Evolutionary conservation across 2,888 invertebrate genomes (phyloP).

Genomic region (Platerodrilus igneus): DNA sequence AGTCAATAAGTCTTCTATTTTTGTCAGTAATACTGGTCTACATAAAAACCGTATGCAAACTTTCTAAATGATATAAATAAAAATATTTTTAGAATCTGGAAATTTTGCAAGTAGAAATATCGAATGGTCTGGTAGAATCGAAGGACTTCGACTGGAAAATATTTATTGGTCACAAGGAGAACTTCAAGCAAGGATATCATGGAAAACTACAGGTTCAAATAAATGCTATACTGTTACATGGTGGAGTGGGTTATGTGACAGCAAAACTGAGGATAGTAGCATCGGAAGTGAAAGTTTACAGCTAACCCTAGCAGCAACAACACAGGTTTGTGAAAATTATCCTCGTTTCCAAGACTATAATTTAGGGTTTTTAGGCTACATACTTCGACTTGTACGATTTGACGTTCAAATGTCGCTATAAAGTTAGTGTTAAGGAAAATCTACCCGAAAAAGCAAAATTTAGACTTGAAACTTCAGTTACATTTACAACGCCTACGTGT

Average conservation of each 20-base stretch:
- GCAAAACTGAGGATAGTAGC: slow-evolving; percentile 40
- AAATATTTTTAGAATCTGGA: too few relatives aligned
- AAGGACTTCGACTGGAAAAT: slow-evolving; percentile 41
- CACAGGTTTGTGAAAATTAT: slow-evolving; percentile 46
- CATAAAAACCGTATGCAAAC: too few relatives aligned
- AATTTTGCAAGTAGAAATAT: too few relatives aligned
- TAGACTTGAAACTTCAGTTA: slow-evolving; percentile 49
- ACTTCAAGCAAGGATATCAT: slow-evolving; percentile 40
- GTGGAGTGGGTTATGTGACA: slow-evolving; percentile 44
- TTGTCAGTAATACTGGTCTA: too few relatives aligned
- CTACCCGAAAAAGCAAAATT: slow-evolving; percentile 35
- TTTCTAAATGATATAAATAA: too few relatives aligned
- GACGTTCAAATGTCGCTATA: slow-evolving; percentile 55
- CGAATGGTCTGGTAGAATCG: slow-evolving; percentile 30
- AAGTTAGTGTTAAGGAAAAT: slow-evolving; percentile 51
- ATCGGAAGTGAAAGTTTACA: slow-evolving; percentile 39
- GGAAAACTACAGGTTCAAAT: slow-evolving; percentile 35
- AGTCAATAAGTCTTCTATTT: too few relatives aligned
- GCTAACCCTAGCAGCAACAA: slow-evolving; percentile 52
- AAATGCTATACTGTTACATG: slow-evolving; percentile 41
- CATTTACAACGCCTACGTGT: slow-evolving; percentile 54
- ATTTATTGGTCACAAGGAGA: slow-evolving; percentile 41
- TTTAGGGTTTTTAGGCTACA: slow-evolving; percentile 46
- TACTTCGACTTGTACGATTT: slow-evolving; percentile 56
- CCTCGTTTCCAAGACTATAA: neutral